Percentiles rank a stretch among this genome's conserved stretches.
These are phyloP conservation scores for Anticlea derivata DNA, from an alignment of 2,888 invertebrate species.

Conservation along the genomic window DNA sequence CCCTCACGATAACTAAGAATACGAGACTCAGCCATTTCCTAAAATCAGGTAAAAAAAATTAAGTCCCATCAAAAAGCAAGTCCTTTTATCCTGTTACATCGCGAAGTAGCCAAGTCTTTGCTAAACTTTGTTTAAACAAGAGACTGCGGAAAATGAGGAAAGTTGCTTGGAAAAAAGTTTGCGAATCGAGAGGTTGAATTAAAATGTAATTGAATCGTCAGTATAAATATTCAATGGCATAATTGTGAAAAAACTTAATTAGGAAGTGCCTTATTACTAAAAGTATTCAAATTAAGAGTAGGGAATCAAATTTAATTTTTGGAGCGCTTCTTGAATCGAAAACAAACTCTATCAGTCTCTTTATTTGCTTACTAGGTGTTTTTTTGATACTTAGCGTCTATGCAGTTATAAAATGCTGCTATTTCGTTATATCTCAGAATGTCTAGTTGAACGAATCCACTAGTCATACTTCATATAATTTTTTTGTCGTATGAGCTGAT, in stretches of 20 bases:
- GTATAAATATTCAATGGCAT: slow-evolving; percentile 52
- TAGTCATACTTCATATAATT: too few species aligned
- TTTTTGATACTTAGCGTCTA: too few species aligned
- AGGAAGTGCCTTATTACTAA: slow-evolving; percentile 5
- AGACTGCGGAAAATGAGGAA: slow-evolving; percentile 77
- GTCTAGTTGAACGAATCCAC: too few species aligned
- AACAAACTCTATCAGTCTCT: too few species aligned
- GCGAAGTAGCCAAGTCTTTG: slow-evolving; percentile 56
- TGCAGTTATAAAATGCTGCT: too few species aligned
- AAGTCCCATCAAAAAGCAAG: slow-evolving; percentile 60
- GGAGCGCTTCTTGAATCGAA: too few species aligned
- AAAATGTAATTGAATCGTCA: slow-evolving; percentile 57
- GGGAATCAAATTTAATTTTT: too few species aligned
- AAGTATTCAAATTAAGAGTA: too few species aligned
- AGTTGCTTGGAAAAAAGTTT: slow-evolving; percentile 69
- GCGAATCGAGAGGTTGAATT: slow-evolving; percentile 59
- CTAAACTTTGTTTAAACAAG: slow-evolving; percentile 70
- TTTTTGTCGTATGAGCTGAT: too few species aligned
- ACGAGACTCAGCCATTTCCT: neutral
- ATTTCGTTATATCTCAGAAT: too few species aligned
- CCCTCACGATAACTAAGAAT: too few species aligned
- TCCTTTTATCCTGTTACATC: slow-evolving; percentile 69
- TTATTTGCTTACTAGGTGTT: too few species aligned
- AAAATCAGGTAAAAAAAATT: slow-evolving; percentile 16
- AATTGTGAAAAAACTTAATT: slow-evolving; percentile 26